These are phyloP conservation scores for Tuberolachnus salignus DNA, from an alignment of 2,888 invertebrate genomes.

Conservation along the genomic window DNA sequence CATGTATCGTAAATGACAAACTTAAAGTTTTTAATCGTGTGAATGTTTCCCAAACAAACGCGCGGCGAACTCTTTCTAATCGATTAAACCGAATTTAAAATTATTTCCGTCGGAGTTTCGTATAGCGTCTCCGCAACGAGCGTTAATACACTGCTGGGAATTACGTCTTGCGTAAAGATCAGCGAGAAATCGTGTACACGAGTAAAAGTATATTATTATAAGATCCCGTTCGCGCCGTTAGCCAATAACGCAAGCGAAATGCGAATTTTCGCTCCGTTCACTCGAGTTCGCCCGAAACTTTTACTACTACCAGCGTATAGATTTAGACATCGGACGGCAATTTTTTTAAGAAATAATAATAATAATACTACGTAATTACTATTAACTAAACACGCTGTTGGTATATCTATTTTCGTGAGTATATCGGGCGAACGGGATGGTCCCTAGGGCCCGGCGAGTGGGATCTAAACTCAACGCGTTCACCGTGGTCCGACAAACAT, in stretches of 20 bases:
- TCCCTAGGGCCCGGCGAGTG: no score
- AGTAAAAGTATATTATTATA: neutral
- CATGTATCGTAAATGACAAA: no score
- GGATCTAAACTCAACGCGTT: no score
- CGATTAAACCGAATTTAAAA: neutral
- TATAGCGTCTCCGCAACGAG: no score
- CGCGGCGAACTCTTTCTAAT: neutral
- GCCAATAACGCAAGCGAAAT: conserved; percentile 30
- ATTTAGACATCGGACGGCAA: no score
- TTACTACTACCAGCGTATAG: neutral
- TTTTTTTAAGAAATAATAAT: no score
- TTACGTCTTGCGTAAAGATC: conserved; percentile 9
- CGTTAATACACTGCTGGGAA: neutral
- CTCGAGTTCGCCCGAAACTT: conserved; percentile 8
- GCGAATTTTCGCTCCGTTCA: neutral
- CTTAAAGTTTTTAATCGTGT: neutral
- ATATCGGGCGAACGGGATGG: no score
- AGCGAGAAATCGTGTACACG: neutral
- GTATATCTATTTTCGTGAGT: no score
- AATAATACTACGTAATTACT: no score
- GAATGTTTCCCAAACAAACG: neutral
- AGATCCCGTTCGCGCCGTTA: conserved; percentile 27
- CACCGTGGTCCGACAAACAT: no score
- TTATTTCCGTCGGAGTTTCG: neutral
- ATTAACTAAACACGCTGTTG: no score